Base-by-base conservation (phyloP, 2,113 vertebrate species). In the Chlorocebus sabaeus region DNA sequence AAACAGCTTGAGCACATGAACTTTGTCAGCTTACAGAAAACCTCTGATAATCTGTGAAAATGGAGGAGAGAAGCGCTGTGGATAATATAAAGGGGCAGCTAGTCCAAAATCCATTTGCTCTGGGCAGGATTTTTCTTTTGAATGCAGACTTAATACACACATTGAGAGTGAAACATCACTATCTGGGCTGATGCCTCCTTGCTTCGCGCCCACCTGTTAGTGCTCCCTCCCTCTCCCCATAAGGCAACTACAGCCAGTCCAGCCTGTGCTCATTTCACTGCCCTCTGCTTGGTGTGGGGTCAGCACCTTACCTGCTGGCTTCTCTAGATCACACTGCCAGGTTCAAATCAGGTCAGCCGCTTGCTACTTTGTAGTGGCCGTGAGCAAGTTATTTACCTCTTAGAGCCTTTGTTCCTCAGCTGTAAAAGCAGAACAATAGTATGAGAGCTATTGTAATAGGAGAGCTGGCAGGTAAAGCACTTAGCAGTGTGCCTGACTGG, bases 301-400 rank as follows among this genome's bases (percentile, higher is more conserved):
- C 68, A 70, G 82, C 50, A 35, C 50, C 67, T 73, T 61, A 76
- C 80, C 70, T 27, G 64, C 83, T 48, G 90, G 76, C 40, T 55
- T 94, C 85, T 89, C 30, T 43, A 89, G 78, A 13, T 94, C 61
- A 59, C 50, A 87, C 50, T 75, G 4, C 61, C 68, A 87, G 92
- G 90, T 92, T 97, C 95, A 89, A 45, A 78, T 80, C 92, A 83
- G 68, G 82, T 97, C 72, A 67, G 72, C 87, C 82, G 81, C 89
- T 91, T 83, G 32, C 45, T 79, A 27, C 90, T 75, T 76, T 73
- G 52, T 12, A 75, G 68, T 78, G 76, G 75, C 83, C 84, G 73
- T 75, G 50, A 93, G 73, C 35, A 79, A 93, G 43, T 95, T 97
- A 64, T 72, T 96, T 97, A 38, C 83, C 61, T 82, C 85, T 90